Conservation (phyloP, 2,888 invertebrate genomes). For the Eumacrocentrus americanus region DNA sequence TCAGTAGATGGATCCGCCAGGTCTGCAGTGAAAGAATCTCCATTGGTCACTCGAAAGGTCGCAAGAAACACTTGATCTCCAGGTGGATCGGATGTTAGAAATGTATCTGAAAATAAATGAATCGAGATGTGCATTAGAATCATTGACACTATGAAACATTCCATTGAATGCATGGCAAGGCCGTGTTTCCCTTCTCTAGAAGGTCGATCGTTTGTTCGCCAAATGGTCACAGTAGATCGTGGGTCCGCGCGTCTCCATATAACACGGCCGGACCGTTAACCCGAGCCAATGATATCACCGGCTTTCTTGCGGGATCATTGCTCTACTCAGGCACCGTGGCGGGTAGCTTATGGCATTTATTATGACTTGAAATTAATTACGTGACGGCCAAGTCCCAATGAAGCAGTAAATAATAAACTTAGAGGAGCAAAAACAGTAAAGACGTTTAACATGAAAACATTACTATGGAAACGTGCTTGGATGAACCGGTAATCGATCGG, state of each 20-base stretch:
- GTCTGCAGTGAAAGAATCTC: slow-evolving; percentile 73
- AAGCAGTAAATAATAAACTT: no score
- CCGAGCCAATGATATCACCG: slow-evolving; percentile 27
- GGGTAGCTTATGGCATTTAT: no score
- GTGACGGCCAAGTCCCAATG: no score
- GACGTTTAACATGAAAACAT: no score
- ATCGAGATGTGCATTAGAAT: background rate
- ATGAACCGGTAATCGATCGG: slow-evolving; percentile 28
- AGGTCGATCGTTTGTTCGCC: slow-evolving; percentile 18
- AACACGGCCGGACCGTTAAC: slow-evolving; percentile 27
- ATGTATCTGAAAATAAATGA: slow-evolving; percentile 68
- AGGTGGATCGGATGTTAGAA: slow-evolving; percentile 73
- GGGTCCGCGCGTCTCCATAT: slow-evolving; percentile 2
- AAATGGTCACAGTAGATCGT: slow-evolving; percentile 20
- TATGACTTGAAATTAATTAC: no score
- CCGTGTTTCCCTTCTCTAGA: slow-evolving; percentile 11
- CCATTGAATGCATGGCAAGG: slow-evolving; percentile 20
- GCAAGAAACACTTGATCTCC: slow-evolving; percentile 84
- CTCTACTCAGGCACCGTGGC: no score
- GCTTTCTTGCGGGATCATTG: background rate
- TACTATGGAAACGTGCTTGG: no score
- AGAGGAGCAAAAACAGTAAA: no score
- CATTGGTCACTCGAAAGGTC: slow-evolving; percentile 74
- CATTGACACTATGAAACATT: background rate
- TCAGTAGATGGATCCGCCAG: slow-evolving; percentile 72